phyloP scores from a whole-genome alignment of 2,797 vertebrate genomes.

The Sebastes ruberrimus region DNA sequence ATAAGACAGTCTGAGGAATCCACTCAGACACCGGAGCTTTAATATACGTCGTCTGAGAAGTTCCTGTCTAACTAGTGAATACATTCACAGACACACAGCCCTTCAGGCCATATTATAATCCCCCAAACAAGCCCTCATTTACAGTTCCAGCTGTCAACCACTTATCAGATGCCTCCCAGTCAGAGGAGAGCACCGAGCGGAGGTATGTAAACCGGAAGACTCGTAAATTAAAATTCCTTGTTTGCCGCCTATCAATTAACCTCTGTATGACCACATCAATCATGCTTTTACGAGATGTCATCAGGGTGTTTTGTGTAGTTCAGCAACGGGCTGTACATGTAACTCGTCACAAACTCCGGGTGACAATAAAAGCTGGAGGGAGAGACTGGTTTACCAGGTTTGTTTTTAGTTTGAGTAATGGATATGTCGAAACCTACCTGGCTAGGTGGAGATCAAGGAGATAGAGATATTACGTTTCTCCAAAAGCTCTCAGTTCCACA shows the following conservation, averaged over 20 bases:
- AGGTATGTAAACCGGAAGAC: slow-evolving; percentile 1
- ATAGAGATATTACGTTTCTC: slow-evolving; percentile 58
- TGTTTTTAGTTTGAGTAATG: slow-evolving; percentile 57
- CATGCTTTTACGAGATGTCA: slow-evolving; percentile 44
- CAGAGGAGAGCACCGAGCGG: background rate
- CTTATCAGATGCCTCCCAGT: slow-evolving; percentile 32
- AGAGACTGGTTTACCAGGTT: slow-evolving; percentile 68
- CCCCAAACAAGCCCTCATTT: slow-evolving; percentile 18
- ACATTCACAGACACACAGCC: background rate
- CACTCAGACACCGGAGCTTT: background rate
- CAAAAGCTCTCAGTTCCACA: slow-evolving; percentile 35
- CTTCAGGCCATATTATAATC: slow-evolving; percentile 3
- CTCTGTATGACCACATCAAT: slow-evolving; percentile 39
- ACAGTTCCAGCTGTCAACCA: slow-evolving; percentile 35
- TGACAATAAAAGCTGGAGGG: slow-evolving; percentile 23
- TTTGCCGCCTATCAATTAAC: slow-evolving; percentile 33
- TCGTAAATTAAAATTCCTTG: slow-evolving; percentile 29
- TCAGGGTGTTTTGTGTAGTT: slow-evolving; percentile 18
- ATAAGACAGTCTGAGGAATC: background rate
- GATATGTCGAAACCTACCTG: slow-evolving; percentile 54
- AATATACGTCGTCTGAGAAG: background rate
- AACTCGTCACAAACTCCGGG: slow-evolving; percentile 37
- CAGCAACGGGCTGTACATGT: slow-evolving; percentile 14
- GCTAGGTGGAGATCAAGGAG: slow-evolving; percentile 52
- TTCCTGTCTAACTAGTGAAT: slow-evolving; percentile 21